phyloP scores from a whole-genome alignment of 2,888 invertebrate species.

The Azorinus chamasolen region DNA sequence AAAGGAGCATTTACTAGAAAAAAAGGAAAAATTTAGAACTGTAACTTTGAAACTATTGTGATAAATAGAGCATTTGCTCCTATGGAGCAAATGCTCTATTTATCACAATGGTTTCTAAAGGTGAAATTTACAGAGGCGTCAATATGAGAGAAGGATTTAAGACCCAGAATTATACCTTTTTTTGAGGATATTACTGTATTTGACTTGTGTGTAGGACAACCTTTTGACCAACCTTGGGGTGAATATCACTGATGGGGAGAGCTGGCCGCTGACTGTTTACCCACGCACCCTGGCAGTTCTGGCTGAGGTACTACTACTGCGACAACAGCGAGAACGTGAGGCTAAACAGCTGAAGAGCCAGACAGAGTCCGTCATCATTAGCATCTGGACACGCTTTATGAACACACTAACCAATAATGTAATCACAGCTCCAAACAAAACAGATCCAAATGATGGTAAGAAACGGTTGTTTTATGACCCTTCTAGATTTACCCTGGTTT shows the following conservation, averaged over 20 bases:
- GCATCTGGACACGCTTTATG: conserved; percentile 96
- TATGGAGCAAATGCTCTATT: too few species aligned
- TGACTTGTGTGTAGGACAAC: conserved; percentile 88
- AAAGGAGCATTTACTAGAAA: too few species aligned
- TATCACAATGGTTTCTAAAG: too few species aligned
- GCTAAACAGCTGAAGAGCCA: conserved; percentile 92
- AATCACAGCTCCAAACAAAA: conserved; percentile 87
- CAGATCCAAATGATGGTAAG: conserved; percentile 81
- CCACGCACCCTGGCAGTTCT: conserved; percentile 93
- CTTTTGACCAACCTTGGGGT: conserved; percentile 92
- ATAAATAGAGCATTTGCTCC: too few species aligned
- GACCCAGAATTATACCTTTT: too few species aligned
- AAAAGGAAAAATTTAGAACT: too few species aligned
- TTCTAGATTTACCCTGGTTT: too few species aligned
- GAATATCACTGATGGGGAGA: conserved; percentile 89
- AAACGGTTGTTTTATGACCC: too few species aligned
- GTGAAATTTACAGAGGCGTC: too few species aligned
- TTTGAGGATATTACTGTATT: too few species aligned
- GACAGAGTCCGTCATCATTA: conserved; percentile 95
- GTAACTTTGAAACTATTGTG: too few species aligned
- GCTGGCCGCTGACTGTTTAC: conserved; percentile 93
- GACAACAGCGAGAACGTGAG: conserved; percentile 87
- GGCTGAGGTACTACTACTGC: conserved; percentile 92
- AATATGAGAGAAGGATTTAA: too few species aligned
- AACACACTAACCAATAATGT: conserved; percentile 96